Evolutionary conservation across 2,888 invertebrate genomes (phyloP), one percentile per base, ranked within the genome.

Genomic region (Tolmerus cingulatus): DNA sequence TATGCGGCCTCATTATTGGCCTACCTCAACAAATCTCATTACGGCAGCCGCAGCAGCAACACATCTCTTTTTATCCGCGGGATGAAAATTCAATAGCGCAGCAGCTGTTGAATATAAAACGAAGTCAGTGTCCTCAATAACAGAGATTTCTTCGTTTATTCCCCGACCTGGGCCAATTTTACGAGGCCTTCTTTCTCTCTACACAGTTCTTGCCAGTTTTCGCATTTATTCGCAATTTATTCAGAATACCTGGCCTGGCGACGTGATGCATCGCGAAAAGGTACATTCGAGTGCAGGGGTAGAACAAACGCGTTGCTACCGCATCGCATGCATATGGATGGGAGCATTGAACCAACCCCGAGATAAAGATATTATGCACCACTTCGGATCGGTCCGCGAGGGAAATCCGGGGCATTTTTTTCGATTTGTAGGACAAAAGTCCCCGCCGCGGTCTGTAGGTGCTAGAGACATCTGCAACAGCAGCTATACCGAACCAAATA

Each of bases 51-150:
- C 30, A 23, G 9, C 57, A 57, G n/a, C 30, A 30, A 30, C 30
- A 23, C 57, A 57, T 7, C 23, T 57, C 57, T 23, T 57, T 57
- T 57, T 23, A 23, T 23, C 23, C 23, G 66, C 66, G 66, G 66
- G 12, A 66, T 66, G 37, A 76, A 76, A 34, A 34, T 76, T 16
- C 76, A 34, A 76, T 76, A 76, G 76, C 37, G 30, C 34, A 3
- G 76, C 76, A 66, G 66, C 66, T 76, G 76, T 19, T 76, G 76
- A 76, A 76, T 76, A 76, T 76, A 76, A 76, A 37, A 76, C 37
- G 37, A 37, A 76, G 76, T 76, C 34, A 76, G 37, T 76, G 76
- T 37, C 34, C 66, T 66, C 76, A 76, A 76, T 76, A 76, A 76
- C 37, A n/a, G 76, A 76, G 76, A 76, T 37, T 66, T n/a, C 66